These are phyloP conservation scores for Leptoteleia sp. DNA, from an alignment of 1,140 invertebrate species.

Conservation along the genomic window DNA sequence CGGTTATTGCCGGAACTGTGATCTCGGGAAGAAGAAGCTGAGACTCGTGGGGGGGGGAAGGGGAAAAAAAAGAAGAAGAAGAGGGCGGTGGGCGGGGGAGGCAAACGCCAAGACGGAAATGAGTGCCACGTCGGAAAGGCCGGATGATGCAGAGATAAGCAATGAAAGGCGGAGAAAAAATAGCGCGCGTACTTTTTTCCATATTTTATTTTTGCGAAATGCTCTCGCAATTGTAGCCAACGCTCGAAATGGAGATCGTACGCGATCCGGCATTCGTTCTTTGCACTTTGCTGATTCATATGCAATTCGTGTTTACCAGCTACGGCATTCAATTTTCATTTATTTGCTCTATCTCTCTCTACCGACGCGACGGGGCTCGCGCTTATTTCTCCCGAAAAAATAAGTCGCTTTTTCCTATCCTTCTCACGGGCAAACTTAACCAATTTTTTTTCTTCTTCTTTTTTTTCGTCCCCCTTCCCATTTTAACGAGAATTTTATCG, in stretches of 20 bases:
- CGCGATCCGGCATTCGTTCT: constrained; percentile 67
- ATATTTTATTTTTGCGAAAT: constrained; percentile 73
- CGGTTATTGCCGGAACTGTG: constrained; percentile 72
- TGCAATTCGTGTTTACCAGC: constrained; percentile 66
- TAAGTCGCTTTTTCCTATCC: constrained; percentile 13
- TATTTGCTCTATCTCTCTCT: constrained; percentile 60
- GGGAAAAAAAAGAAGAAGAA: no score
- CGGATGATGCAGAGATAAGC: constrained; percentile 6
- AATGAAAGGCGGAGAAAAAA: constrained; percentile 71
- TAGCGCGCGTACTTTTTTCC: constrained; percentile 62
- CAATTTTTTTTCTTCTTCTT: no score
- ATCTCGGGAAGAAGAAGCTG: constrained; percentile 41
- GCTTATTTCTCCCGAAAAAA: constrained; percentile 39
- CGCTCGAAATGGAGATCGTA: constrained; percentile 71
- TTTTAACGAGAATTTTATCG: constrained; percentile 50
- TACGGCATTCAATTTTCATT: constrained; percentile 67
- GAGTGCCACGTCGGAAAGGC: constrained; percentile 50
- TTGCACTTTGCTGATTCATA: constrained; percentile 65
- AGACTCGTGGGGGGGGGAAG: no score
- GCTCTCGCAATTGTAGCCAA: constrained; percentile 67
- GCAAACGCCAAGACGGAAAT: constrained; percentile 65
- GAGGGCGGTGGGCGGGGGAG: constrained; percentile 21
- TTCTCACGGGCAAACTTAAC: constrained; percentile 3
- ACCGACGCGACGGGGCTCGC: constrained; percentile 12
- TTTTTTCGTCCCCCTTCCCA: no score